Evolutionary conservation across 2,797 vertebrate species (phyloP), one percentile per base, ranked within the genome.

Genomic region (Gambelia wislizenii): DNA sequence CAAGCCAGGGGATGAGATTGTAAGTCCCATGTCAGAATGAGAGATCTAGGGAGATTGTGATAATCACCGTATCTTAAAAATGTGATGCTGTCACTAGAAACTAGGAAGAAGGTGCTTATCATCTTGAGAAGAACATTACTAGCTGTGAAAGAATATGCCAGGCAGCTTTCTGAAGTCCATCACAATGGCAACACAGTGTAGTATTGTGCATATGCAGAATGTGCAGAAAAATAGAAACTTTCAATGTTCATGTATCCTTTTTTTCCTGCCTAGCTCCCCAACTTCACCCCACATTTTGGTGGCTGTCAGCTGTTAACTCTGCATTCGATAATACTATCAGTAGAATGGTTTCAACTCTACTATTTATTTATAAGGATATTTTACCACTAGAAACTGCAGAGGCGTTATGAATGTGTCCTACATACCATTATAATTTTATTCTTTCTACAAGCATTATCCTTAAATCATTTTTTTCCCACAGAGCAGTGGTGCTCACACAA

Each of bases 1-100:
- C 95, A 99, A 98, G 93, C 99, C 99, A 0, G 99, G 99, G 59
- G 99, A 99, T 22, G 99, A 99, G 93, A 99, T 99, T 3, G 99
- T 99, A 95, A 98, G 98, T 98, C 12, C 20, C 13, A 0, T n/a
- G 9, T 33, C 77, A 4, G 30, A 33, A 70, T 47, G 36, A 9
- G 30, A 69, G 49, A 6, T 5, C n/a, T 7, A 22, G 49, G 13
- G 18, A 75, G 20, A 25, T 0, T 33, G 16, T 13, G 18, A n/a
- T 27, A n/a, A n/a, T 78, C n/a, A 70, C 6, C 22, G 2, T 6
- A 20, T 70, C 30, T 25, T 39, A 5, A 72, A 54, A 27, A 79
- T 12, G n/a, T n/a, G 30, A 10, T 76, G 49, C 10, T 33, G 30
- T 47, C 22, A 72, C 36, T 79, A 9, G 33, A 33, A 9, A 42